A percentile compares a stretch with the other conserved stretches of the same genome.
Conservation (phyloP, 2,888 invertebrate genomes). For the Cinara cedri region DNA sequence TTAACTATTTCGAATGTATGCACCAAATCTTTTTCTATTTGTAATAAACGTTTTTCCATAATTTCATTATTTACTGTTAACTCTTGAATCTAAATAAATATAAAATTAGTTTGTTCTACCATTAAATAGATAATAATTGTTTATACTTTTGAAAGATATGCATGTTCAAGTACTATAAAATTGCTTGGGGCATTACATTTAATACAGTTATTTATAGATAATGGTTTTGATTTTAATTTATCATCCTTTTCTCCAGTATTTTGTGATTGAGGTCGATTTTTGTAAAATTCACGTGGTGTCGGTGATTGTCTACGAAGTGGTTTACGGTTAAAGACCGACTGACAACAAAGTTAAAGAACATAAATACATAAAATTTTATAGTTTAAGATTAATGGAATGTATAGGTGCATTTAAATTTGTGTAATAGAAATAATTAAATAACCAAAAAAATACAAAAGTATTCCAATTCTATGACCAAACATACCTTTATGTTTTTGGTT, state of each 20-base stretch:
- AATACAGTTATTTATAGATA: slow-evolving; percentile 4
- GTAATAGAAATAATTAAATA: neutral
- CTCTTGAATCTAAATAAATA: slow-evolving; percentile 50
- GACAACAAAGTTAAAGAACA: slow-evolving; percentile 1
- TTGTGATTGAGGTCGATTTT: slow-evolving; percentile 17
- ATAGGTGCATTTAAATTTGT: neutral
- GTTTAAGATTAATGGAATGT: neutral
- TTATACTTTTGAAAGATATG: slow-evolving; percentile 47
- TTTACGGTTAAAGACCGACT: slow-evolving; percentile 16
- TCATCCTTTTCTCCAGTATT: slow-evolving; percentile 14
- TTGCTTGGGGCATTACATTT: slow-evolving; percentile 43
- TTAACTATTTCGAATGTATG: slow-evolving; percentile 35
- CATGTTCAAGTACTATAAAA: slow-evolving; percentile 29
- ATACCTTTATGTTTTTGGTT: neutral
- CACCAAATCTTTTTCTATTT: slow-evolving; percentile 38
- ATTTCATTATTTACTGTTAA: slow-evolving; percentile 31
- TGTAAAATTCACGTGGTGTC: slow-evolving; percentile 37
- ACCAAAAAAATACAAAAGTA: neutral
- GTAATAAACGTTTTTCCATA: slow-evolving; percentile 18
- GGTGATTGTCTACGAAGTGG: slow-evolving; percentile 35
- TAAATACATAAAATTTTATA: neutral
- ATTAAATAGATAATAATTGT: slow-evolving; percentile 3
- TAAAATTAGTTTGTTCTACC: neutral
- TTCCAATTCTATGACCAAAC: neutral
- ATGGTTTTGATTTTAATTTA: slow-evolving; percentile 20